Conservation (phyloP, 35 echinoderm and acorn worm species). For the Patiria miniata region DNA sequence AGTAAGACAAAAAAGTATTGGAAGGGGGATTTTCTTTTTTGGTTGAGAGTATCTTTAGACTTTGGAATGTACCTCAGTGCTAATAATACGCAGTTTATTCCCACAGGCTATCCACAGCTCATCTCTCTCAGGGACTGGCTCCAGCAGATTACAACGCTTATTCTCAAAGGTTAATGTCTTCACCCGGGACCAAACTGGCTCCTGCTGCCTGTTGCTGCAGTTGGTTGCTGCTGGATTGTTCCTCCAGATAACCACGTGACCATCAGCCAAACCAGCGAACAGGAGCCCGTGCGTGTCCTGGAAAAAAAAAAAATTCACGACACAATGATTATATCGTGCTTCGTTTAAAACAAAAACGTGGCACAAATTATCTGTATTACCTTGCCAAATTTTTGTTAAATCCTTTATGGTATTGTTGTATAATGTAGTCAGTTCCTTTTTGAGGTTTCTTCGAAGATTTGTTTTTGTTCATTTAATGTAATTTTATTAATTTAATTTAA, state of each 20-base stretch:
- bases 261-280: conserved; percentile 44
- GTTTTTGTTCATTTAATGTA: too few species aligned
- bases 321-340: too few species aligned
- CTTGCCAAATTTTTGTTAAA: too few species aligned
- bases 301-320: background rate
- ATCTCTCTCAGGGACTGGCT: background rate
- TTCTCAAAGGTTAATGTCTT: background rate
- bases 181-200: background rate
- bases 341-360: too few species aligned
- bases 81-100: conserved; percentile 14
- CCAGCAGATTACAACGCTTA: background rate
- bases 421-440: too few species aligned
- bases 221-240: background rate
- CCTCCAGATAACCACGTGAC: conserved; percentile 32
- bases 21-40: too few species aligned
- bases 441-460: too few species aligned
- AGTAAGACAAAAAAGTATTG: too few species aligned
- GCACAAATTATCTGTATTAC: too few species aligned
- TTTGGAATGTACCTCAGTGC: background rate
- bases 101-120: conserved; percentile 58
- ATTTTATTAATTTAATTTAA: too few species aligned
- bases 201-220: background rate
- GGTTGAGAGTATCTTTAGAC: too few species aligned
- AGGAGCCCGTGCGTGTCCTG: background rate
- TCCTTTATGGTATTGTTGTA: too few species aligned